phyloP scores from a whole-genome alignment of 53 echinoderm and acorn worm genomes.

The Echinarachnius parma region DNA sequence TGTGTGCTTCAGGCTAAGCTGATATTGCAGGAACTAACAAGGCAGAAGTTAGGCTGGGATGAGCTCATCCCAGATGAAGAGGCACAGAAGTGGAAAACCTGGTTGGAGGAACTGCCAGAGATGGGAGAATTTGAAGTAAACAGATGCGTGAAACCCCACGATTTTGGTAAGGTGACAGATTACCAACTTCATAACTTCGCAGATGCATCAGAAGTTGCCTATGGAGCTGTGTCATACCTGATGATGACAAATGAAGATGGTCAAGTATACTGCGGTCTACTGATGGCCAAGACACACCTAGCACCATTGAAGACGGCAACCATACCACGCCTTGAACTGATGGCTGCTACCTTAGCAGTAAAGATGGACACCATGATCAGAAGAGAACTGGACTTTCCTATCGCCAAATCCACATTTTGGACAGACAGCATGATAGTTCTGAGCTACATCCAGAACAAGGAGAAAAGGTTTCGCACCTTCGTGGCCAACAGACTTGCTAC shows the following conservation, averaged over 20 bases:
- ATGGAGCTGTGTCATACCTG: conserved; percentile 48
- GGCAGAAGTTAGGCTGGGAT: conserved; percentile 55
- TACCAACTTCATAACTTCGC: conserved; percentile 55
- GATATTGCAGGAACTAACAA: conserved; percentile 50
- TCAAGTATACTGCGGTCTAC: conserved; percentile 11
- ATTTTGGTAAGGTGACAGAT: conserved; percentile 27
- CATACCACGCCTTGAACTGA: conserved; percentile 57
- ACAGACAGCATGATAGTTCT: conserved; percentile 45
- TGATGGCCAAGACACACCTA: conserved; percentile 45
- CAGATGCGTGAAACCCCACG: conserved; percentile 63
- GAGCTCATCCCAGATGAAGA: conserved; percentile 42
- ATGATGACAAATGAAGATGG: conserved; percentile 25
- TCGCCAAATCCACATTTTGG: conserved; percentile 50
- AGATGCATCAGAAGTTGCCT: conserved; percentile 58
- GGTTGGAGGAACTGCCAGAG: conserved; percentile 48
- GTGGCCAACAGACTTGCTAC: conserved; percentile 42
- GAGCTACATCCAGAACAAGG: conserved; percentile 32
- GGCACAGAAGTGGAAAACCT: conserved; percentile 39
- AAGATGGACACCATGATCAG: conserved; percentile 46
- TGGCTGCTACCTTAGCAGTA: conserved; percentile 54
- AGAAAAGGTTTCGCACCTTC: conserved; percentile 45
- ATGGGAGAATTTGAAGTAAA: conserved; percentile 45
- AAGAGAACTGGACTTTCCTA: conserved; percentile 47
- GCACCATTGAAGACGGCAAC: conserved; percentile 51
- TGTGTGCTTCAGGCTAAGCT: conserved; percentile 54